phyloP scores from a whole-genome alignment of 2,113 vertebrate genomes.

The Anguilla japonica region DNA sequence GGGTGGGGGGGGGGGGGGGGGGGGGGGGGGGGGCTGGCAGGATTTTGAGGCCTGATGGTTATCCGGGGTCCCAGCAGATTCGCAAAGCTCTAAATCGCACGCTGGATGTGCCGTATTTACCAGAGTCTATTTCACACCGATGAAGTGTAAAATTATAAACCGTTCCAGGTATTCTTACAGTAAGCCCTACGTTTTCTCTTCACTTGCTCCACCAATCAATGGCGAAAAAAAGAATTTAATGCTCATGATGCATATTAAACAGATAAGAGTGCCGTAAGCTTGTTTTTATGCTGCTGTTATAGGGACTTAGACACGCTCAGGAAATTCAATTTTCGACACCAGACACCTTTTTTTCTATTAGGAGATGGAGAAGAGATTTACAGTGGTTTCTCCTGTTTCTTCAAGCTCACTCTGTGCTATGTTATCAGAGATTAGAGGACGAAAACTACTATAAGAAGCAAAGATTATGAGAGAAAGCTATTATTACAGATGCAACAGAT shows the following conservation, averaged over 20 bases:
- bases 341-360: neutral
- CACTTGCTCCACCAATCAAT: neutral
- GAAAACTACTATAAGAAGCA: slow-evolving; percentile 18
- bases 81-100: slow-evolving; percentile 13
- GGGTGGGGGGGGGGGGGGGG: too few relatives aligned
- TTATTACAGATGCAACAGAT: neutral
- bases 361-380: neutral
- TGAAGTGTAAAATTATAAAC: slow-evolving; percentile 35
- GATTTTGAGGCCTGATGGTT: slow-evolving; percentile 18
- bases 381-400: slow-evolving; percentile 1
- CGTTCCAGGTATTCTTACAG: slow-evolving; percentile 12
- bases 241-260: neutral
- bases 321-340: slow-evolving; percentile 7
- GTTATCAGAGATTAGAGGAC: neutral
- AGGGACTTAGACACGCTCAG: neutral
- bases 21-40: neutral
- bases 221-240: neutral
- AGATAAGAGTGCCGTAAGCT: neutral
- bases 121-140: slow-evolving; percentile 29
- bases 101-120: slow-evolving; percentile 18
- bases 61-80: slow-evolving; percentile 18
- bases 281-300: slow-evolving; percentile 1
- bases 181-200: neutral
- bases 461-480: slow-evolving; percentile 7
- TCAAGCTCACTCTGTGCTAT: neutral